Conservation (phyloP, 2,888 invertebrate species). For the Euproctis similis region DNA sequence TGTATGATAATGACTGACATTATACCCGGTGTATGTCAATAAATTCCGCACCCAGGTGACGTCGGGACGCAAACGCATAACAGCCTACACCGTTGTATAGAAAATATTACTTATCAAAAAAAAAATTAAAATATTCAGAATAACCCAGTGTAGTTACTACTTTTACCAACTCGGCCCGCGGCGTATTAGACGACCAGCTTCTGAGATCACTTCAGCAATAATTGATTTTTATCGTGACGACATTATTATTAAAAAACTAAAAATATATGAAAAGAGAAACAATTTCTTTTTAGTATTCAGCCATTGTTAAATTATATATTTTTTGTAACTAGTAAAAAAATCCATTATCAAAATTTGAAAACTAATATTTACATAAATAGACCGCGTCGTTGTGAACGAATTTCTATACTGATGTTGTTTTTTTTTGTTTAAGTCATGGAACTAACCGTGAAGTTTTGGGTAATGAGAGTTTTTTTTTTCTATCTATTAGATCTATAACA, state of each 20-base stretch:
- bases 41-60: too few relatives aligned
- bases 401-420: conserved; percentile 15
- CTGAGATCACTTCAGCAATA: conserved; percentile 50
- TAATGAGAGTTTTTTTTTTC: conserved; percentile 1
- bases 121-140: too few relatives aligned
- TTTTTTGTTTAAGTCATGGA: conserved; percentile 12
- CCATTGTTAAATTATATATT: too few relatives aligned
- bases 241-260: conserved; percentile 54
- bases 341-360: conserved; percentile 37
- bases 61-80: too few relatives aligned
- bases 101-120: too few relatives aligned
- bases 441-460: conserved; percentile 11
- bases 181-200: conserved; percentile 38
- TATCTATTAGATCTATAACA: too few relatives aligned
- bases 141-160: conserved; percentile 15
- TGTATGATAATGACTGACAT: too few relatives aligned
- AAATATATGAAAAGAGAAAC: conserved; percentile 28
- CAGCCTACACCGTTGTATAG: too few relatives aligned
- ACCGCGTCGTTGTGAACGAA: conserved; percentile 22
- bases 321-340: conserved; percentile 42
- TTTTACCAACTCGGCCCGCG: too few relatives aligned
- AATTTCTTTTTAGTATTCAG: too few relatives aligned
- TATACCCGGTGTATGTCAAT: too few relatives aligned
- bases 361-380: conserved; percentile 37
- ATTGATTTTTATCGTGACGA: conserved; percentile 69